A percentile compares a stretch with the other conserved stretches of the same genome.
These are phyloP conservation scores for Dinomys branickii DNA, from an alignment of 2,113 vertebrate species.

Conservation along the genomic window DNA sequence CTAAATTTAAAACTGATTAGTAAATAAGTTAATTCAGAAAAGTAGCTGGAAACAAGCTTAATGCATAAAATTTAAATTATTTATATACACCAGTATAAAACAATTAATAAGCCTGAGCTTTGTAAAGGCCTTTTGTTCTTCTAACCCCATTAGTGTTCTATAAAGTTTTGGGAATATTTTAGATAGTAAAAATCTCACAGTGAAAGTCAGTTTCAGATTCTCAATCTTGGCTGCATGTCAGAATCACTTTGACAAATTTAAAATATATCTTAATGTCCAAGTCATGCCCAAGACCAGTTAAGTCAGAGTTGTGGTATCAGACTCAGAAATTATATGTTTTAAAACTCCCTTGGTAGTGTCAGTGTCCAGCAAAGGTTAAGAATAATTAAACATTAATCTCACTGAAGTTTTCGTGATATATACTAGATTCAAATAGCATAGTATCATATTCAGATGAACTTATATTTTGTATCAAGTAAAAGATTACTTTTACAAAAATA, in stretches of 20 bases:
- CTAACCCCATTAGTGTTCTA: background rate
- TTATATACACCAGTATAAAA: background rate
- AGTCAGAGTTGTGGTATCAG: background rate
- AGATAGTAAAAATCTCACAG: background rate
- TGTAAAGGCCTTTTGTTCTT: background rate
- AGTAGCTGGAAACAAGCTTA: background rate
- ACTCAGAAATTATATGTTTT: background rate
- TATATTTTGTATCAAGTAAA: background rate
- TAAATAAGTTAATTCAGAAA: constrained; percentile 23
- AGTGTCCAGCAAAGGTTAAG: background rate
- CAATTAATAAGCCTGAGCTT: background rate
- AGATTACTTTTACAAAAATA: background rate
- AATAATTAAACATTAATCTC: background rate
- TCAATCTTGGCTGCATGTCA: background rate
- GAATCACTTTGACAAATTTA: background rate
- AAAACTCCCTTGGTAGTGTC: background rate
- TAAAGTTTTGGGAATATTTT: background rate
- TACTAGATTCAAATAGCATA: background rate
- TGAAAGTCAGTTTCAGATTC: background rate
- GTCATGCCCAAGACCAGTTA: background rate
- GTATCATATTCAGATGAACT: background rate
- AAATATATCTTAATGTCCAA: background rate
- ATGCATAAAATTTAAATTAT: background rate
- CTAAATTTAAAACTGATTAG: background rate
- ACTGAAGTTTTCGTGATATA: background rate